These are phyloP conservation scores for Thryonomys swinderianus DNA, from an alignment of 2,113 vertebrate species.

Conservation along the genomic window DNA sequence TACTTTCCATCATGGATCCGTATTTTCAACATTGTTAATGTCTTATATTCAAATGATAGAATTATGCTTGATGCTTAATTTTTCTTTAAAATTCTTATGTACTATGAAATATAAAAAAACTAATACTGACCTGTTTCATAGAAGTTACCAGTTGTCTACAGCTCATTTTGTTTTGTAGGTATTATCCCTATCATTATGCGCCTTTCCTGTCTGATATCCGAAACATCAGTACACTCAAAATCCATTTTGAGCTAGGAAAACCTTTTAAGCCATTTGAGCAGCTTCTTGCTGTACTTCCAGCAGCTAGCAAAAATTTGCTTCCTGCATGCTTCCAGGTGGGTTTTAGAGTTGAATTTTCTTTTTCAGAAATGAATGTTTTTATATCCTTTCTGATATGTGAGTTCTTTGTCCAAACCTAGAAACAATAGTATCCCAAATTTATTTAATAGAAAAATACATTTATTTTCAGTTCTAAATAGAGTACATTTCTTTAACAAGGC, in stretches of 20 bases:
- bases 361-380: slow-evolving; percentile 34
- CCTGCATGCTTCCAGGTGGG: slow-evolving; percentile 94
- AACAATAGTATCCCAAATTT: not conserved
- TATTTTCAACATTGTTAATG: not conserved
- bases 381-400: slow-evolving; percentile 15
- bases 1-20: not conserved
- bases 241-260: slow-evolving; percentile 94
- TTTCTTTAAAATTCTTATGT: slow-evolving; percentile 42
- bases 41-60: slow-evolving; percentile 28
- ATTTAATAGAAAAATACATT: slow-evolving; percentile 14
- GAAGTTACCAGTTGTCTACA: slow-evolving; percentile 54
- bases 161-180: slow-evolving; percentile 88
- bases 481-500: not conserved
- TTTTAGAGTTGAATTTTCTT: not conserved
- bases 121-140: slow-evolving; percentile 26
- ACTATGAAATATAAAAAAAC: slow-evolving; percentile 9
- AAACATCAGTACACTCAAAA: slow-evolving; percentile 89
- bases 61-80: slow-evolving; percentile 20
- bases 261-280: slow-evolving; percentile 99
- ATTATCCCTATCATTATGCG: slow-evolving; percentile 97
- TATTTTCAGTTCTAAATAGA: slow-evolving; percentile 52
- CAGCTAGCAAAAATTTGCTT: slow-evolving; percentile 96
- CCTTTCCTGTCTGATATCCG: slow-evolving; percentile 97
- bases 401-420: not conserved
- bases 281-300: slow-evolving; percentile 95